Evolutionary conservation across 2,113 vertebrate genomes (phyloP).

Genomic region (Alligator sinensis): DNA sequence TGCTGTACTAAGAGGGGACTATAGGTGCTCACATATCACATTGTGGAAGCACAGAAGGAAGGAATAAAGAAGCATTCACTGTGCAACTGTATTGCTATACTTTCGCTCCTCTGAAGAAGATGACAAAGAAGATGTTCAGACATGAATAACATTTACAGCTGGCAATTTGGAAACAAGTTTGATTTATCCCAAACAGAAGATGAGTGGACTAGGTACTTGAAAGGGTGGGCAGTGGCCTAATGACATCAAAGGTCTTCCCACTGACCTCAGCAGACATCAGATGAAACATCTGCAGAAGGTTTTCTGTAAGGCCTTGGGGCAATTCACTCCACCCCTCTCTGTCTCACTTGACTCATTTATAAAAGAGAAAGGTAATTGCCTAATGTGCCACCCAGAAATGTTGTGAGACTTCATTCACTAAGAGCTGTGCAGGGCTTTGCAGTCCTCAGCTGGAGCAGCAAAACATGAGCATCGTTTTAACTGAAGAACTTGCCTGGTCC

Average conservation of each 20-base stretch:
- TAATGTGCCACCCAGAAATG: not conserved
- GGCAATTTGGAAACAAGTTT: not conserved
- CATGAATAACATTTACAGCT: not conserved
- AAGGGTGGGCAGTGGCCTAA: not conserved
- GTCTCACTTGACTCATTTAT: not conserved
- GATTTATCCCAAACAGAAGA: not conserved
- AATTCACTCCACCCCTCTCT: not conserved
- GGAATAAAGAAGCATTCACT: not conserved
- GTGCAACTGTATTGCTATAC: not conserved
- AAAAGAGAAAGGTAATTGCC: not conserved
- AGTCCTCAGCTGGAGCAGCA: not conserved
- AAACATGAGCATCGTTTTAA: not conserved
- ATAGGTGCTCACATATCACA: rapidly evolving
- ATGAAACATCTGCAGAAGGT: not conserved
- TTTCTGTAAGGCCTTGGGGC: not conserved
- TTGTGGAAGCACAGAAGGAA: rapidly evolving
- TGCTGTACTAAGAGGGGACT: rapidly evolving
- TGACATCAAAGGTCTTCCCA: not conserved
- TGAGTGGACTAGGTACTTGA: not conserved
- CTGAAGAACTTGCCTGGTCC: not conserved
- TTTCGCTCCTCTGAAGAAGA: not conserved
- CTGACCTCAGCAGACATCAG: not conserved
- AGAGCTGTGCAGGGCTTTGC: not conserved
- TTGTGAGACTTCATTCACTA: not conserved
- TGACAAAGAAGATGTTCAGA: rapidly evolving